phyloP scores from a whole-genome alignment of 2,888 invertebrate genomes.

The Ceraclea dissimilis region DNA sequence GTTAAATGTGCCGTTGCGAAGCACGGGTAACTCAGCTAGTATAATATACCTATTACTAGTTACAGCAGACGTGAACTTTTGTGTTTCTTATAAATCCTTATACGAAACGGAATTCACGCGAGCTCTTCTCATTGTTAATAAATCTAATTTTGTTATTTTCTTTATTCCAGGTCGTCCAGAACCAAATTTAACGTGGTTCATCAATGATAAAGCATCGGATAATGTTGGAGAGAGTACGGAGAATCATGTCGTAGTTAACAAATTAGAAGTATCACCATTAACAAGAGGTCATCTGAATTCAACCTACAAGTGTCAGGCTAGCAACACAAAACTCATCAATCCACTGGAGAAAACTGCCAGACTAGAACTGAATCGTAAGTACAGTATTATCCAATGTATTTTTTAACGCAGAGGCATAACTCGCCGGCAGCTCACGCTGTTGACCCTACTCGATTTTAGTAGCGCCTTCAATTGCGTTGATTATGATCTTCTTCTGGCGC shows the following conservation, averaged over 20 bases:
- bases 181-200: constrained; percentile 79
- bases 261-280: constrained; percentile 65
- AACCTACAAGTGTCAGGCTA: constrained; percentile 80
- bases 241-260: constrained; percentile 71
- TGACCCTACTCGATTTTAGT: too few relatives aligned
- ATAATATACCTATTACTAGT: too few relatives aligned
- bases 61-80: too few relatives aligned
- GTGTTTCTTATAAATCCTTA: too few relatives aligned
- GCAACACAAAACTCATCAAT: constrained; percentile 78
- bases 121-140: too few relatives aligned
- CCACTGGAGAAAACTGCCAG: constrained; percentile 77
- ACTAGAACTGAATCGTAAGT: constrained; percentile 79
- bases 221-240: constrained; percentile 63
- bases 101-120: too few relatives aligned
- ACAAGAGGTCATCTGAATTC: constrained; percentile 73
- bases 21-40: too few relatives aligned
- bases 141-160: constrained; percentile 7
- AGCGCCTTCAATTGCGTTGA: too few relatives aligned
- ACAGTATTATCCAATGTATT: constrained; percentile 4
- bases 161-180: constrained; percentile 64
- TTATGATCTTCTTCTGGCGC: too few relatives aligned
- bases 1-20: too few relatives aligned
- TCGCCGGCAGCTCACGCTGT: too few relatives aligned
- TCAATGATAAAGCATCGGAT: constrained; percentile 64
- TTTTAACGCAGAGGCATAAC: too few relatives aligned